A percentile compares a stretch with the other conserved stretches of the same genome.
phyloP scores from a whole-genome alignment of 2,888 invertebrate species.

The Nephrotoma appendiculata region DNA sequence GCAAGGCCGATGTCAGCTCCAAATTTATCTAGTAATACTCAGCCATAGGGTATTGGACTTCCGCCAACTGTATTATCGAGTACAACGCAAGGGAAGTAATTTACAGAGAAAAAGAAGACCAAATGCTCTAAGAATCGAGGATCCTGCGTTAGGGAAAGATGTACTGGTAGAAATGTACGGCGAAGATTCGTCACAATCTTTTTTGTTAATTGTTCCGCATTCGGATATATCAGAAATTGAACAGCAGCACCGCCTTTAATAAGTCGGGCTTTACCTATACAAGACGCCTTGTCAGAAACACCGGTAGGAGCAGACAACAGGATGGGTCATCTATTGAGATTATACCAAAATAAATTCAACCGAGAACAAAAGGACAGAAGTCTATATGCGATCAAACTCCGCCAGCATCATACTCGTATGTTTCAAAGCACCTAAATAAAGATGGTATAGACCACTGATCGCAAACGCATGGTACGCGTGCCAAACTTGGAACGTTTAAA shows the following conservation, averaged over 20 bases:
- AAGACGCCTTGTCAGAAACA: conserved; percentile 24
- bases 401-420: neutral
- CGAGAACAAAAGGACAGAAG: neutral
- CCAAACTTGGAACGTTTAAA: too few species aligned
- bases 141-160: neutral
- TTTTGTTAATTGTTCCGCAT: neutral
- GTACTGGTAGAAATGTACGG: neutral
- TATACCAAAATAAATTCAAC: conserved; percentile 21
- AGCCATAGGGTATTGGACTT: neutral
- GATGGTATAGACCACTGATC: neutral
- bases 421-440: neutral
- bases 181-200: neutral
- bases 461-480: too few species aligned
- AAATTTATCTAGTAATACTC: neutral
- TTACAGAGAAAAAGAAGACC: neutral
- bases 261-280: neutral
- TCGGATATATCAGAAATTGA: neutral
- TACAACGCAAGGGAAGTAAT: neutral
- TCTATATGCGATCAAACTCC: neutral
- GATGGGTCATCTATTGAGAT: conserved; percentile 41
- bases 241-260: neutral
- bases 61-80: too few species aligned
- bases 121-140: neutral
- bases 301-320: conserved; percentile 58
- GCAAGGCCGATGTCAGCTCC: neutral